These are phyloP conservation scores for Apamea anceps DNA, from an alignment of 2,888 invertebrate species.

Conservation along the genomic window DNA sequence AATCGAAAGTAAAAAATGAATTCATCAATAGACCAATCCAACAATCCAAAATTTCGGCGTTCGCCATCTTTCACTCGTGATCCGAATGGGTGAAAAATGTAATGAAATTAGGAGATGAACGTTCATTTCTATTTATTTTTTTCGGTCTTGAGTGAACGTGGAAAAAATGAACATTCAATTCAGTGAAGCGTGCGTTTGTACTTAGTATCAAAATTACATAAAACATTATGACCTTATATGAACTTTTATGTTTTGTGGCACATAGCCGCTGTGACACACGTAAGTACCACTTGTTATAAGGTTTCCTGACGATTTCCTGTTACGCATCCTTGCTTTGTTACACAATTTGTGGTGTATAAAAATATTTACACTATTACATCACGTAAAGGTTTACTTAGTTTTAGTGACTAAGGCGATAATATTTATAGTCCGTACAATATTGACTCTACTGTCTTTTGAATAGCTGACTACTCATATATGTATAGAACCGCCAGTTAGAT, in stretches of 20 bases:
- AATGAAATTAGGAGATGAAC: background rate
- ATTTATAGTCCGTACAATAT: conserved; percentile 21
- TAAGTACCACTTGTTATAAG: conserved; percentile 42
- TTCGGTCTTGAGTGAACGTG: background rate
- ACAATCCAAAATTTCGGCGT: background rate
- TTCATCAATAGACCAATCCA: background rate
- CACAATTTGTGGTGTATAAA: conserved; percentile 38
- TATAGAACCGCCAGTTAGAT: background rate
- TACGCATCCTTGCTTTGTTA: conserved; percentile 50
- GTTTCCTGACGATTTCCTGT: conserved; percentile 55
- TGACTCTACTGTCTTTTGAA: background rate
- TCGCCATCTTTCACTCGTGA: background rate
- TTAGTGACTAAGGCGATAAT: conserved; percentile 46
- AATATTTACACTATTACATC: conserved; percentile 46
- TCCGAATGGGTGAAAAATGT: background rate
- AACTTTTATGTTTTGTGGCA: conserved; percentile 25
- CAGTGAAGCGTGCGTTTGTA: background rate
- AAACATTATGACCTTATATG: conserved; percentile 27
- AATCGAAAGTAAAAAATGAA: background rate
- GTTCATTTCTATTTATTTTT: background rate
- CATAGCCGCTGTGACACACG: conserved; percentile 15
- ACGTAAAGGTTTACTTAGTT: conserved; percentile 41
- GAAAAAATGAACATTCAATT: background rate
- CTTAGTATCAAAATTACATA: conserved; percentile 23
- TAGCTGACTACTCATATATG: background rate